These are phyloP conservation scores for Epistrophella euchroma DNA, from an alignment of 2,888 invertebrate genomes.

Conservation along the genomic window DNA sequence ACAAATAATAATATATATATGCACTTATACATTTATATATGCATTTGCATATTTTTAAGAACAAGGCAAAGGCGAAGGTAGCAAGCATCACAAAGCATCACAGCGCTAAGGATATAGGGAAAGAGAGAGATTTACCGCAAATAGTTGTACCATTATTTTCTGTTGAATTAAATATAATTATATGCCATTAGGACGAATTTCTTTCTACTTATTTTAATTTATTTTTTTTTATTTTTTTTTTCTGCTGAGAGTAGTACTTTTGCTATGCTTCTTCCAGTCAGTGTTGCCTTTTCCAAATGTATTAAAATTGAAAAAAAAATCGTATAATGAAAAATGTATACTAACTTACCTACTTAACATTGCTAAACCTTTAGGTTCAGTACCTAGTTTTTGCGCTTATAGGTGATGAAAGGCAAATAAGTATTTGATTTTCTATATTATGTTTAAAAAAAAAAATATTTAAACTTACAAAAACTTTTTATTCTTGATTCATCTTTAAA, in stretches of 20 bases:
- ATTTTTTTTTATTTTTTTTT: conserved; percentile 9
- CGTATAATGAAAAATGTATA: no score
- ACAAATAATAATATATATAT: neutral
- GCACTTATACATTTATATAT: neutral
- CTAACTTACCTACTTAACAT: no score
- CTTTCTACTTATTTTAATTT: conserved; percentile 22
- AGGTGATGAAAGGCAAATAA: no score
- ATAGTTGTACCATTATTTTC: conserved; percentile 73
- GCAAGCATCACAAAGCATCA: conserved; percentile 13
- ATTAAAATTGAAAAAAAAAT: no score
- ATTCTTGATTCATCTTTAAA: no score
- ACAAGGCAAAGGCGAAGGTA: neutral
- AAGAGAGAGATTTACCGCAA: conserved; percentile 66
- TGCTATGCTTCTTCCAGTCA: neutral
- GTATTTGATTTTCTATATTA: no score
- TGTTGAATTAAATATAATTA: conserved; percentile 76
- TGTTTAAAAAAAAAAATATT: no score
- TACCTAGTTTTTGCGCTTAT: no score
- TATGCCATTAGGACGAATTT: conserved; percentile 66
- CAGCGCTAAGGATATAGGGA: neutral
- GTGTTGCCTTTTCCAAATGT: neutral
- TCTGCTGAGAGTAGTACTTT: neutral
- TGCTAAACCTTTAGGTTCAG: no score
- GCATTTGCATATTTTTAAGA: neutral
- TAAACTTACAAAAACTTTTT: no score